Conservation (phyloP, 1,140 invertebrate genomes). For the Orchesella cincta region DNA sequence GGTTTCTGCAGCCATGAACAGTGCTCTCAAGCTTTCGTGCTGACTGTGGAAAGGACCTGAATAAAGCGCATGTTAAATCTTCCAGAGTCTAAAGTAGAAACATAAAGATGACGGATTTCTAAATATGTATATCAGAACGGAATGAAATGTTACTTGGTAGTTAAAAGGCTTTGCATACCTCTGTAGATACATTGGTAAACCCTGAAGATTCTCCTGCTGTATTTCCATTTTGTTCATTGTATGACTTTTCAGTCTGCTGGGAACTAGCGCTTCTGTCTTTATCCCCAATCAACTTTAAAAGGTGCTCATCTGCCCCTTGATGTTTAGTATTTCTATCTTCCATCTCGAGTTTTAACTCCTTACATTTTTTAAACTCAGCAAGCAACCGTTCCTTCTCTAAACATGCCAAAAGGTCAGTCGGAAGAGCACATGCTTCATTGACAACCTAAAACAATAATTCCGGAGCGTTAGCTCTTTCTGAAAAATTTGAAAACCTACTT, state of each 20-base stretch:
- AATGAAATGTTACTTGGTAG: too few species aligned
- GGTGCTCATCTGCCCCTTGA: too few species aligned
- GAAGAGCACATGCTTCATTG: background rate
- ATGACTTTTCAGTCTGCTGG: too few species aligned
- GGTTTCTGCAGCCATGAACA: background rate
- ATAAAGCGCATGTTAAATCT: background rate
- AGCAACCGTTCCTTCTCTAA: background rate
- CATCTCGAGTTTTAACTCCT: background rate
- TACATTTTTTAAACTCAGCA: background rate
- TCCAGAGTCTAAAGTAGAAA: background rate
- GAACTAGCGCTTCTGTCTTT: too few species aligned
- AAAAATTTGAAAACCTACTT: background rate
- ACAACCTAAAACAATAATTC: background rate
- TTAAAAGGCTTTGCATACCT: too few species aligned
- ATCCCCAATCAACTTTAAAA: too few species aligned
- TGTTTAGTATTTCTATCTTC: background rate
- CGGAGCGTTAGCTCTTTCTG: too few species aligned
- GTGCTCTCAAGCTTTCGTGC: background rate
- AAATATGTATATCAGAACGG: too few species aligned
- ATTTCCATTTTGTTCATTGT: too few species aligned
- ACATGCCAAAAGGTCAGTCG: background rate
- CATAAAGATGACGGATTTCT: too few species aligned
- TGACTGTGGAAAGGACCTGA: background rate
- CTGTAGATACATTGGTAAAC: too few species aligned
- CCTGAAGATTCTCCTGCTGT: too few species aligned